A percentile compares a stretch with the other conserved stretches of the same genome.
Evolutionary conservation across 2,888 invertebrate genomes (phyloP).

Genomic region (Synanthedon myopaeformis): DNA sequence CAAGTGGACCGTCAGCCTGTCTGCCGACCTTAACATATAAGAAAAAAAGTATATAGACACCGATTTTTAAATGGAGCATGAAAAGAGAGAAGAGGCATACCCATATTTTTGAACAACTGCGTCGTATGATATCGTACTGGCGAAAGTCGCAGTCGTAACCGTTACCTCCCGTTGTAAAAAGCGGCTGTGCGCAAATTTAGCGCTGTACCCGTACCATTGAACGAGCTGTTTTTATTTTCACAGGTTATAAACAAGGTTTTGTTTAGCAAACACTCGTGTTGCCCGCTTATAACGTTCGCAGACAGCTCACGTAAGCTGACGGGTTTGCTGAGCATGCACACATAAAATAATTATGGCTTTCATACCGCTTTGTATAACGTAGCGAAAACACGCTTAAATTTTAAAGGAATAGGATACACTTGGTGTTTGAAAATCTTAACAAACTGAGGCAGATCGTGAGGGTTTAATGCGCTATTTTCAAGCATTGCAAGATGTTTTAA

Average conservation of each 20-base stretch:
- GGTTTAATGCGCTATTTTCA: too few species aligned
- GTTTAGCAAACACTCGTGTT: conserved; percentile 2
- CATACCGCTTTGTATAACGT: conserved; percentile 7
- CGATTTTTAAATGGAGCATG: not conserved
- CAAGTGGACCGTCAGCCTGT: too few species aligned
- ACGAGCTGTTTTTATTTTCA: conserved; percentile 9
- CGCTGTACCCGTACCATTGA: conserved; percentile 7
- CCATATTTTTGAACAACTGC: not conserved
- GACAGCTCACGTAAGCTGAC: conserved; percentile 12
- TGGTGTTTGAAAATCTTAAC: not conserved
- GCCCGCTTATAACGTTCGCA: conserved; percentile 1
- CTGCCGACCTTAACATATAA: too few species aligned
- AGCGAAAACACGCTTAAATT: not conserved
- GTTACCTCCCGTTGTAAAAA: not conserved
- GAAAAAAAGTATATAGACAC: too few species aligned
- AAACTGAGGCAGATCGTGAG: too few species aligned
- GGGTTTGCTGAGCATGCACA: conserved; percentile 12
- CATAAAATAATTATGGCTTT: conserved; percentile 23
- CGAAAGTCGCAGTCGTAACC: not conserved
- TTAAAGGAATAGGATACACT: not conserved
- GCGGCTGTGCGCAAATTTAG: conserved; percentile 14
- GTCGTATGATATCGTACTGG: not conserved
- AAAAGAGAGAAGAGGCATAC: not conserved
- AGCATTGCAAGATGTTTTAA: too few species aligned
- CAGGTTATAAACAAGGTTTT: conserved; percentile 6